Conservation (phyloP, 2,113 vertebrate species). For the Ceratotherium simum region DNA sequence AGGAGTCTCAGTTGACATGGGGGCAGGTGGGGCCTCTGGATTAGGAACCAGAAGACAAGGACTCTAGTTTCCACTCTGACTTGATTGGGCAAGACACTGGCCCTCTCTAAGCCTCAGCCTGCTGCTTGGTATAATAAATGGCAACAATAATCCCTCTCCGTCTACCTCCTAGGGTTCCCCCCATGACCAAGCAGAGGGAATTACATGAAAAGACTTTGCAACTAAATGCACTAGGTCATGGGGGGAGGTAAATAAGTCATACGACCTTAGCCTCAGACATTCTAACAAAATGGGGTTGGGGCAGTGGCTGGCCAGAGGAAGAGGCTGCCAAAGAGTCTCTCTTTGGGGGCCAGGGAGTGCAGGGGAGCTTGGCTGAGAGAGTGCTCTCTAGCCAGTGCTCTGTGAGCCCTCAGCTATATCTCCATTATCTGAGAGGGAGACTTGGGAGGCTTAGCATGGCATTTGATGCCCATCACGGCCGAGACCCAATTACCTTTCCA, state of each 20-base stretch:
- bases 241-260: not conserved
- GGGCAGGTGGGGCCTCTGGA: not conserved
- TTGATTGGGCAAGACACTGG: not conserved
- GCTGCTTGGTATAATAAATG: not conserved
- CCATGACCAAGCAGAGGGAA: not conserved
- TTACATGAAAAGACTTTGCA: not conserved
- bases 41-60: not conserved
- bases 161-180: not conserved
- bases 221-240: not conserved
- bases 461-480: not conserved
- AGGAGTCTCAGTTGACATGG: not conserved
- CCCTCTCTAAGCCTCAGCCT: not conserved
- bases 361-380: not conserved
- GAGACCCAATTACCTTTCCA: not conserved
- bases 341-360: not conserved
- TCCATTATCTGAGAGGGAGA: not conserved
- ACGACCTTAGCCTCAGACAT: not conserved
- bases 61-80: not conserved
- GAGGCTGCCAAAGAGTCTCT: not conserved
- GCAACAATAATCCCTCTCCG: not conserved
- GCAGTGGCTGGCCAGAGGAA: not conserved
- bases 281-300: not conserved
- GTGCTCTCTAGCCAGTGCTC: not conserved
- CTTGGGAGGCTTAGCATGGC: not conserved
- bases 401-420: not conserved